These are phyloP conservation scores for Callipepla californica DNA, from an alignment of 2,113 vertebrate species.

Conservation along the genomic window DNA sequence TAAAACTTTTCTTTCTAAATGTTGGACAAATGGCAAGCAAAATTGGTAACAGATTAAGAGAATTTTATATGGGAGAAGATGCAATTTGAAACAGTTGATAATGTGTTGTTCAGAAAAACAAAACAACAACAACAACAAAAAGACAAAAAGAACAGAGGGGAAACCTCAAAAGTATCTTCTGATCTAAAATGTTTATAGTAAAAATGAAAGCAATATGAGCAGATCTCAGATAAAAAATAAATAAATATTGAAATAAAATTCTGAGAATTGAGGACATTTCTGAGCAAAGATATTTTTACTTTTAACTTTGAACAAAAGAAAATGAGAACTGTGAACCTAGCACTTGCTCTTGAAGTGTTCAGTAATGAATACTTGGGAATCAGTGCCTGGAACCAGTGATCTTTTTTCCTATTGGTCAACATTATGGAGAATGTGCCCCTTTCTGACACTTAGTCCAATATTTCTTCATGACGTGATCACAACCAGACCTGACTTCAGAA, in stretches of 20 bases:
- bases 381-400: not conserved
- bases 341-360: not conserved
- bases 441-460: constrained; percentile 16
- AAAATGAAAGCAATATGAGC: not conserved
- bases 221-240: not conserved
- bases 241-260: not conserved
- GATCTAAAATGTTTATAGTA: not conserved
- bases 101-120: not conserved
- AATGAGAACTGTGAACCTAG: not conserved
- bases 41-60: not conserved
- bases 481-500: not conserved
- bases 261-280: rapidly evolving
- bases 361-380: constrained; percentile 13
- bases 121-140: no score
- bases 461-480: constrained; percentile 6
- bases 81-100: not conserved
- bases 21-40: not conserved
- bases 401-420: not conserved
- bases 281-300: not conserved
- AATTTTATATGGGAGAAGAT: not conserved
- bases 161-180: not conserved
- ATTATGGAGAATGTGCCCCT: not conserved
- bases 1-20: not conserved
- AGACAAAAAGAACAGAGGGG: not conserved
- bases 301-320: not conserved